Percentiles rank a stretch among this genome's conserved stretches.
phyloP scores from a whole-genome alignment of 2,888 invertebrate genomes.

The Aphidoletes aphidimyza region DNA sequence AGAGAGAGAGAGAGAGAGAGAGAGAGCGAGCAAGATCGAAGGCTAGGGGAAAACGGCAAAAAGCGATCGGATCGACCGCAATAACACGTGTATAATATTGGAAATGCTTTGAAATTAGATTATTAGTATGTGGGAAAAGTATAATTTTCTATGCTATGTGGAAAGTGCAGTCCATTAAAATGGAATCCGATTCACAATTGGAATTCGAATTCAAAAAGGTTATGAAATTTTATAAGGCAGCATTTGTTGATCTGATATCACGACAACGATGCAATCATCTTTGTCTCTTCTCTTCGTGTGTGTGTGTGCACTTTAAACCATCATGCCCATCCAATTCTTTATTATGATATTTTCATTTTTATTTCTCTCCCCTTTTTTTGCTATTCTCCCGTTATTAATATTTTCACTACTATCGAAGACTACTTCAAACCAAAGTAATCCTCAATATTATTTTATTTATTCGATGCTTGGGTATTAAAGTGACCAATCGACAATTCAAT shows the following conservation, averaged over 20 bases:
- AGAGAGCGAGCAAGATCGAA: neutral
- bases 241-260: neutral
- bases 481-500: constrained; percentile 51
- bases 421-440: neutral
- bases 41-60: too few species aligned
- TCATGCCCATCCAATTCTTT: constrained; percentile 25
- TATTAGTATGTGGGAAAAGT: constrained; percentile 20
- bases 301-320: neutral
- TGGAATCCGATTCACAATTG: constrained; percentile 44
- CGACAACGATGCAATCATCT: neutral
- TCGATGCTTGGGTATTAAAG: neutral
- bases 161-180: constrained; percentile 41
- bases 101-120: constrained; percentile 51
- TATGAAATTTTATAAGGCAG: constrained; percentile 45
- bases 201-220: constrained; percentile 49
- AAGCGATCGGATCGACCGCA: too few species aligned
- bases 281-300: too few species aligned
- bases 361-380: neutral
- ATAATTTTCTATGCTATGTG: constrained; percentile 29
- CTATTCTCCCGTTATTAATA: too few species aligned
- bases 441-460: neutral
- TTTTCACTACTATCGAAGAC: neutral
- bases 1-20: neutral
- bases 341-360: constrained; percentile 27
- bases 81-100: constrained; percentile 36